Conservation (phyloP, 2,113 vertebrate species). For the Dunckerocampus dactyliophorus region DNA sequence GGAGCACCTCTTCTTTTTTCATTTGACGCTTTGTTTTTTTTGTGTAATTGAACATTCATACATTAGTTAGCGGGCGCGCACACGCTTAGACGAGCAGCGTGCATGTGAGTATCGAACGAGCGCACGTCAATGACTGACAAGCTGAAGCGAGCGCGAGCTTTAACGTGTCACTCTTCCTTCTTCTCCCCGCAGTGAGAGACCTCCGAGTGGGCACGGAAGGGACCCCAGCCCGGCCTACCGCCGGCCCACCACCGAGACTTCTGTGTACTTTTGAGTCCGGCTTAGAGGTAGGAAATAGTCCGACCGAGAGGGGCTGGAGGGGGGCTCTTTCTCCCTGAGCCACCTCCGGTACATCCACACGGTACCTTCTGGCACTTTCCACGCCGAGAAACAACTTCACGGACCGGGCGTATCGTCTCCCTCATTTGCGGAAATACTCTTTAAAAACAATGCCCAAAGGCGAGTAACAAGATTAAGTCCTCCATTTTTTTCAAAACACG, state of each 20-base stretch:
- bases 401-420: not conserved
- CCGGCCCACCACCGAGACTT: constrained; percentile 16
- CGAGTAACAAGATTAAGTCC: not conserved
- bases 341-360: constrained; percentile 26
- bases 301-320: constrained; percentile 1
- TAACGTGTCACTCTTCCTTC: constrained; percentile 77
- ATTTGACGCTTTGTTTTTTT: not conserved
- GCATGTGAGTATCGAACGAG: constrained; percentile 36
- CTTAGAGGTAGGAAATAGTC: constrained; percentile 35
- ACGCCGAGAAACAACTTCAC: constrained; percentile 4
- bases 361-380: constrained; percentile 39
- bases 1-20: not conserved
- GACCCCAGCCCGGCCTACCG: not conserved
- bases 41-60: too few species aligned
- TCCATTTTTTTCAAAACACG: not conserved
- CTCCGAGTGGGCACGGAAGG: constrained; percentile 3
- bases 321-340: constrained; percentile 26
- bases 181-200: constrained; percentile 51
- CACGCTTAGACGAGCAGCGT: too few species aligned
- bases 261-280: constrained; percentile 24
- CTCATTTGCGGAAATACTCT: constrained; percentile 3
- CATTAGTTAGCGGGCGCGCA: too few species aligned
- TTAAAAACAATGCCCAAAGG: not conserved
- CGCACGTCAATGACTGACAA: constrained; percentile 82
- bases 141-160: constrained; percentile 66